Conservation (phyloP, 2,797 vertebrate species). For the Semaprochilodus insignis region DNA sequence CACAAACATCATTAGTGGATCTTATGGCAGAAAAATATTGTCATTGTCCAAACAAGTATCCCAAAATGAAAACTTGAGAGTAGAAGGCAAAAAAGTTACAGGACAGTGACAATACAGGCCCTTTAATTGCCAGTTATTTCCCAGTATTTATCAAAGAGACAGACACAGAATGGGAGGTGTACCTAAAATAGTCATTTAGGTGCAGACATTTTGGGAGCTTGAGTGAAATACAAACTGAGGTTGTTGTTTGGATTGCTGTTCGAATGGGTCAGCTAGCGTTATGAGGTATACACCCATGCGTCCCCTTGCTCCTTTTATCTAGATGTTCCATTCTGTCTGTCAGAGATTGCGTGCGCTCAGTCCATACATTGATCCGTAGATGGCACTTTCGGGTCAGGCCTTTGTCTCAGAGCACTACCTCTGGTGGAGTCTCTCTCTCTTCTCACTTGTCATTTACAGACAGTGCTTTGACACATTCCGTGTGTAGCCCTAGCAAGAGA, state of each 20-base stretch:
- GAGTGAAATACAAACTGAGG: slow-evolving; percentile 13
- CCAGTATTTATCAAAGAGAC: slow-evolving; percentile 77
- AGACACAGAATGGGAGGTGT: slow-evolving; percentile 53
- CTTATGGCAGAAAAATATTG: too few species aligned
- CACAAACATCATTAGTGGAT: too few species aligned
- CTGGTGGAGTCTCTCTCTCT: slow-evolving; percentile 59
- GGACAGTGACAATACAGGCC: neutral
- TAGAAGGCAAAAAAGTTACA: too few species aligned
- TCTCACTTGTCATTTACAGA: slow-evolving; percentile 79
- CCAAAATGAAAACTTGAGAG: too few species aligned
- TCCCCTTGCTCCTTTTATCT: slow-evolving; percentile 39
- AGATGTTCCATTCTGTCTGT: slow-evolving; percentile 45
- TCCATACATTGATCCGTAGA: slow-evolving; percentile 76
- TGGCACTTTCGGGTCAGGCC: slow-evolving; percentile 74
- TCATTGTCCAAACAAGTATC: too few species aligned
- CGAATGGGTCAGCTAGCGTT: slow-evolving; percentile 71
- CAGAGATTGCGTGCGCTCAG: slow-evolving; percentile 56
- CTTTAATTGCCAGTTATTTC: slow-evolving; percentile 77
- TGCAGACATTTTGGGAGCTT: slow-evolving; percentile 55
- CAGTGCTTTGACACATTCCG: slow-evolving; percentile 75
- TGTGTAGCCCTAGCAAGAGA: slow-evolving; percentile 72
- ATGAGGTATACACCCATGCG: slow-evolving; percentile 49
- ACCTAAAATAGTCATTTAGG: slow-evolving; percentile 55
- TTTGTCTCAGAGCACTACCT: slow-evolving; percentile 75
- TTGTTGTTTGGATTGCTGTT: slow-evolving; percentile 62